These are phyloP conservation scores for Crossocerus cetratus DNA, from an alignment of 2,888 invertebrate genomes.

Conservation along the genomic window DNA sequence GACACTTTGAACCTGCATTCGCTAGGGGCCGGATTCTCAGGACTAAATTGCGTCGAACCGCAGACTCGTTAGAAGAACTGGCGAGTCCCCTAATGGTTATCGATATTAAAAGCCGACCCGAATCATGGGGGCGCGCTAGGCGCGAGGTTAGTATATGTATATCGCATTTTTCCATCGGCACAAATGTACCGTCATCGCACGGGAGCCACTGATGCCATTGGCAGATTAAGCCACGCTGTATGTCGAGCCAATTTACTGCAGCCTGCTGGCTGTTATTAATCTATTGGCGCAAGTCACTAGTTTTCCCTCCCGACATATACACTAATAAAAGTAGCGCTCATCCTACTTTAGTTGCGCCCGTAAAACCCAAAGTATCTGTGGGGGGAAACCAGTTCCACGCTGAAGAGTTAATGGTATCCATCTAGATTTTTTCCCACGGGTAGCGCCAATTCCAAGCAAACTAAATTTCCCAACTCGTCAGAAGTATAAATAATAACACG, in stretches of 20 bases:
- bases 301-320: too few relatives aligned
- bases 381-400: neutral
- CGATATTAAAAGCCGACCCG: slow-evolving; percentile 15
- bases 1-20: slow-evolving; percentile 30
- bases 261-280: too few relatives aligned
- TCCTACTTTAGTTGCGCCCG: too few relatives aligned
- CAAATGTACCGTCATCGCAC: neutral
- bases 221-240: too few relatives aligned
- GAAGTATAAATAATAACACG: neutral
- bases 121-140: neutral
- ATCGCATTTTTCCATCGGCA: neutral
- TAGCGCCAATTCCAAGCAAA: neutral
- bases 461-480: neutral
- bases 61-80: slow-evolving; percentile 14
- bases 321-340: too few relatives aligned
- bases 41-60: slow-evolving; percentile 30
- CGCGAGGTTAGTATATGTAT: neutral
- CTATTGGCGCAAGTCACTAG: too few relatives aligned
- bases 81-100: slow-evolving; percentile 20
- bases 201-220: too few relatives aligned
- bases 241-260: too few relatives aligned
- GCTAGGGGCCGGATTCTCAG: slow-evolving; percentile 16
- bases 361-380: too few relatives aligned
- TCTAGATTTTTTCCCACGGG: neutral
- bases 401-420: neutral